Percentiles rank a stretch among this genome's conserved stretches.
These are phyloP conservation scores for Poecile atricapillus DNA, from an alignment of 2,113 vertebrate genomes.

Conservation along the genomic window DNA sequence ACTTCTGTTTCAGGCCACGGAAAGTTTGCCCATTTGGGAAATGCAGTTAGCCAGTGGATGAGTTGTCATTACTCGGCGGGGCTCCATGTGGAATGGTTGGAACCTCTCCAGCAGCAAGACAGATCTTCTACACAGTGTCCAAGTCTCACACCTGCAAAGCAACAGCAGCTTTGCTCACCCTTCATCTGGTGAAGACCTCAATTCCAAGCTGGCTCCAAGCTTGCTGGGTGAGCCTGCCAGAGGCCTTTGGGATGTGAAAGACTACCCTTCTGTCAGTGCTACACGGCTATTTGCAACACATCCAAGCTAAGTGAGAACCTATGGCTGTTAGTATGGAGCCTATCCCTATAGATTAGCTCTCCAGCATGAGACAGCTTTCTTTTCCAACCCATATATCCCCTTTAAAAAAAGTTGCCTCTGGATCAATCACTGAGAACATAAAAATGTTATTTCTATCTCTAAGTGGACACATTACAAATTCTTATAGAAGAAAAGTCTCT, in stretches of 20 bases:
- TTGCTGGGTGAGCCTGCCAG: background rate
- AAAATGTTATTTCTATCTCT: background rate
- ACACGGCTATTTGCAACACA: background rate
- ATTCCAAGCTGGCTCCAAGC: background rate
- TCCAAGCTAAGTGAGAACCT: background rate
- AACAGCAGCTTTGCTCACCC: background rate
- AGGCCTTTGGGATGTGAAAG: background rate
- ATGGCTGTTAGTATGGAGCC: background rate
- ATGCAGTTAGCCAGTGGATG: background rate
- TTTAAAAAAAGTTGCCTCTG: background rate
- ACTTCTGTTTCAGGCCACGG: background rate
- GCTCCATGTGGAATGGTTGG: background rate
- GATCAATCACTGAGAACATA: background rate
- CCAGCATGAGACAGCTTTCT: background rate
- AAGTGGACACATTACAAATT: background rate
- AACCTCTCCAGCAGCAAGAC: background rate
- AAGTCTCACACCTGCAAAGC: background rate
- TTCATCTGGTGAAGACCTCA: background rate
- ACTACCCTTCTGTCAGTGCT: background rate
- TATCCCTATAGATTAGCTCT: background rate
- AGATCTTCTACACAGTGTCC: background rate
- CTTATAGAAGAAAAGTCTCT: background rate
- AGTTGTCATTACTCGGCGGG: accelerated
- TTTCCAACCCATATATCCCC: background rate
- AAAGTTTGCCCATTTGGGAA: background rate